Evolutionary conservation across 92 coral and sea anemone genomes (phyloP).

Genomic region (Desmophyllum pertusum): DNA sequence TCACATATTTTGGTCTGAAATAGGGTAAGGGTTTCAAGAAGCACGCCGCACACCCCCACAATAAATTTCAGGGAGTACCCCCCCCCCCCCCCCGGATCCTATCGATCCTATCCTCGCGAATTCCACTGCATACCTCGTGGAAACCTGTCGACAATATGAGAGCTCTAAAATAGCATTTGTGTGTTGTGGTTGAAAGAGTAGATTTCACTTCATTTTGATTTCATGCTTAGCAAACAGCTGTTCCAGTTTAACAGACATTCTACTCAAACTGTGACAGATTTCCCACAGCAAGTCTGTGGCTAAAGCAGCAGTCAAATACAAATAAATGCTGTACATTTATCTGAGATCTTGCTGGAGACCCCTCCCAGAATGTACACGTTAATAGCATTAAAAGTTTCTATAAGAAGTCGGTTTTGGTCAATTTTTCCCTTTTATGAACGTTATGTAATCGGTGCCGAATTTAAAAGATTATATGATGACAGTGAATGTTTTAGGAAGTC

Average conservation of each 20-base stretch:
- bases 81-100: no score
- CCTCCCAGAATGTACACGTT: not conserved
- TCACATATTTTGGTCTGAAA: no score
- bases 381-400: not conserved
- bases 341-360: not conserved
- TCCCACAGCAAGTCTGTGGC: not conserved
- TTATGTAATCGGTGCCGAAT: not conserved
- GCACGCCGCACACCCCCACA: no score
- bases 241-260: not conserved
- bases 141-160: not conserved
- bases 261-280: not conserved
- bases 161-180: constrained; percentile 8
- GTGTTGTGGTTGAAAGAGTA: not conserved
- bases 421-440: not conserved
- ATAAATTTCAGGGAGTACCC: no score
- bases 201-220: not conserved
- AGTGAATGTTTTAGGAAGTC: not conserved
- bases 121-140: not conserved
- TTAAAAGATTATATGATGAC: not conserved
- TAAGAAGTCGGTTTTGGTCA: not conserved
- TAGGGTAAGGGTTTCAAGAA: no score
- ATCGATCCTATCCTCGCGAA: no score
- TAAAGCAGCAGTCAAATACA: not conserved
- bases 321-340: not conserved
- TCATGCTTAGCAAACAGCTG: constrained; percentile 20